Evolutionary conservation across 2,797 vertebrate species (phyloP), one percentile per base, ranked within the genome.

Genomic region (Sparus aurata): DNA sequence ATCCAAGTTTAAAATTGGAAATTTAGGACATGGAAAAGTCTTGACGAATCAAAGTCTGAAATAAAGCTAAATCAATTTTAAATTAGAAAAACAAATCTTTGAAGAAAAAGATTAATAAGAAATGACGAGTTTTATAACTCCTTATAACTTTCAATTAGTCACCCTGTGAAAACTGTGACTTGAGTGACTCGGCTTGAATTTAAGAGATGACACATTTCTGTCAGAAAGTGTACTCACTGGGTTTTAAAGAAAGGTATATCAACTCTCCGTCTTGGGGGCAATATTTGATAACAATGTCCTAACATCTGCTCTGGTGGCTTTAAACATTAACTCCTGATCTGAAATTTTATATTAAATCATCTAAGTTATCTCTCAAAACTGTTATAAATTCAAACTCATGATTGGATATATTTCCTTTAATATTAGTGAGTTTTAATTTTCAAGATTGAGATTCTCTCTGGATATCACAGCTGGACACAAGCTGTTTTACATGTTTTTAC

Each of bases 1-100:
- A 77, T 49, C 3, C 1, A 12, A 63, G 55, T 50, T 78, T 50
- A 58, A 69, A 73, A 69, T 23, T 34, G 25, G 41, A 73, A 18
- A 62, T 34, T 57, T 30, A 34, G 34, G 46, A 52, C 17, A 7
- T 4, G 34, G 30, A 57, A 34, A 57, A 65, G 15, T 50, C 10
- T 18, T 27, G 59, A 50, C 17, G 2, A 49, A 57, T 27, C 22
- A 17, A 20, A 41, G 27, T 15, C 22, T 25, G 30, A 61, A 53
- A 53, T 10, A 43, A 22, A 22, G 43, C 6, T 38, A 38, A 54
- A 22, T 54, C 27, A 30, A 54, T 63, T 43, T 27, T 3, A 63
- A 69, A 62, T 50, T 34, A 47, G 15, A 55, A n/a, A 64, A 25
- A 23, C 20, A 43, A 25, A 43, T 64, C 13, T 62, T 23, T 4